A percentile compares a stretch with the other conserved stretches of the same genome.
Conservation (phyloP, 1,140 invertebrate species). For the Scaptodrosophila lebanonensis region DNA sequence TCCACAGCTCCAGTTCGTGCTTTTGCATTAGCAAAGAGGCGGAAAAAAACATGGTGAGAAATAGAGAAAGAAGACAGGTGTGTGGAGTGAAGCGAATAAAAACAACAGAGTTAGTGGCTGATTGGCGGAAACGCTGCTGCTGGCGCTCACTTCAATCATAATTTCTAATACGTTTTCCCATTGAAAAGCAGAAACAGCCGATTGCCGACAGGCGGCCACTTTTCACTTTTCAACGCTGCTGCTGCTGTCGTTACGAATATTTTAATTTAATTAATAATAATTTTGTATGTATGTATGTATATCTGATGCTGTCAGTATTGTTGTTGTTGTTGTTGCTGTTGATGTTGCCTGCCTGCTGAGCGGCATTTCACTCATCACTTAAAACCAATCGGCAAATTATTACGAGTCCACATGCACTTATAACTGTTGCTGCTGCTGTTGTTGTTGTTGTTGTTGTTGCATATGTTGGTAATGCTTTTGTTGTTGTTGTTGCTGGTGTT, state of each 20-base stretch:
- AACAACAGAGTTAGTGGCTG: neutral
- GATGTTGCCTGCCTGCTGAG: neutral
- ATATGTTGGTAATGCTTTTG: slow-evolving; percentile 19
- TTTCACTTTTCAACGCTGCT: slow-evolving; percentile 48
- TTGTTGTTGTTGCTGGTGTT: too few relatives aligned
- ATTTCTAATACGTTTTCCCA: neutral
- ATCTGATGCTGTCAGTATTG: slow-evolving; percentile 12
- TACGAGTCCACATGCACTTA: neutral
- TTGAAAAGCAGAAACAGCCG: neutral
- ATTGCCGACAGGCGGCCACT: slow-evolving; percentile 17
- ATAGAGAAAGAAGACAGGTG: neutral
- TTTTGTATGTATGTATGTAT: slow-evolving; percentile 13
- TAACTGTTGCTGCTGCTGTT: slow-evolving; percentile 1
- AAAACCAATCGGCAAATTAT: slow-evolving; percentile 14
- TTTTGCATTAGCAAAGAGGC: too few relatives aligned
- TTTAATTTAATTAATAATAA: slow-evolving; percentile 62
- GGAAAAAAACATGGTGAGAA: slow-evolving; percentile 4
- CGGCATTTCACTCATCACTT: slow-evolving; percentile 5
- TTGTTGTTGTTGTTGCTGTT: slow-evolving; percentile 14
- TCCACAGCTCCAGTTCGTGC: slow-evolving; percentile 86
- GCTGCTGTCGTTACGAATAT: slow-evolving; percentile 26
- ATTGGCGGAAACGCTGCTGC: neutral
- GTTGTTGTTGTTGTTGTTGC: slow-evolving; percentile 23
- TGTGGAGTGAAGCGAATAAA: slow-evolving; percentile 5
- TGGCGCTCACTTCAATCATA: slow-evolving; percentile 28